phyloP scores from a whole-genome alignment of 2,113 vertebrate species.

The Lycaon pictus region DNA sequence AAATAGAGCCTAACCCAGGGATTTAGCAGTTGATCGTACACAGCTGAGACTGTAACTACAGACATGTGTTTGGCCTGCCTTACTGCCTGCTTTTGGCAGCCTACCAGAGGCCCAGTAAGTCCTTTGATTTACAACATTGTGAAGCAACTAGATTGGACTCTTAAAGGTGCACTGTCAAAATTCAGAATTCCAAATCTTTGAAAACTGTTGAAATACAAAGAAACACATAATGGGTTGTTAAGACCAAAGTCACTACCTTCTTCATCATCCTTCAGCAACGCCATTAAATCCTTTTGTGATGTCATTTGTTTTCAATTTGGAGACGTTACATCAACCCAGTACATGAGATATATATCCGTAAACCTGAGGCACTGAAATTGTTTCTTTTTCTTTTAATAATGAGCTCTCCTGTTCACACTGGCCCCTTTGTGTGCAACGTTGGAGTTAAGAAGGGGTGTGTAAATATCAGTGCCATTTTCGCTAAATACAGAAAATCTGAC shows the following conservation, averaged over 20 bases:
- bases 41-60: slow-evolving; percentile 70
- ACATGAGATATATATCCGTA: neutral
- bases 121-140: slow-evolving; percentile 67
- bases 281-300: neutral
- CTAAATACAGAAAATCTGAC: slow-evolving; percentile 2
- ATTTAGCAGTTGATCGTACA: slow-evolving; percentile 64
- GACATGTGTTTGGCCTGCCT: slow-evolving; percentile 78
- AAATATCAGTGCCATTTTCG: slow-evolving; percentile 25
- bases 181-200: slow-evolving; percentile 13
- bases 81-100: slow-evolving; percentile 63
- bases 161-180: slow-evolving; percentile 64
- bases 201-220: neutral
- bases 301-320: slow-evolving; percentile 34
- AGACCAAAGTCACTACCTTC: neutral
- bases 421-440: slow-evolving; percentile 21
- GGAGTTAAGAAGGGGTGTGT: neutral
- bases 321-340: neutral
- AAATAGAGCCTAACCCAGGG: slow-evolving; percentile 66
- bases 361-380: neutral
- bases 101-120: slow-evolving; percentile 49
- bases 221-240: neutral
- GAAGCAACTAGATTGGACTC: slow-evolving; percentile 14
- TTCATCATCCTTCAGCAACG: neutral
- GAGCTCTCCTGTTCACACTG: neutral
- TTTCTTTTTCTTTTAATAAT: neutral